Conservation (phyloP, 2,888 invertebrate species). For the Athalia circularis region DNA sequence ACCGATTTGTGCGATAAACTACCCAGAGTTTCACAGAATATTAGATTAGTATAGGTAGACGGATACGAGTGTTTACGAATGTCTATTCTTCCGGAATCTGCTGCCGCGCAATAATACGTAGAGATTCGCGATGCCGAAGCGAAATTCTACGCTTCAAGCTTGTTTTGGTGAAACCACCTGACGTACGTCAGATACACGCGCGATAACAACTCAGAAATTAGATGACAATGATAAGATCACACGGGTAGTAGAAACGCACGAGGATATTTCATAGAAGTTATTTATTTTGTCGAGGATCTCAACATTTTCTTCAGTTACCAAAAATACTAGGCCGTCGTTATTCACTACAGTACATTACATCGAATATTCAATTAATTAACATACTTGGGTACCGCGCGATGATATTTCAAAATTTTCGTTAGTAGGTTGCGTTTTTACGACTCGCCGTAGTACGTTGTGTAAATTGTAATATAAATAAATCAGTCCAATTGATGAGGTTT, state of each 20-base stretch:
- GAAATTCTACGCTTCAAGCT: background rate
- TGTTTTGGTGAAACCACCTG: background rate
- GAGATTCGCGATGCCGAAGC: background rate
- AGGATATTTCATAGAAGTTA: background rate
- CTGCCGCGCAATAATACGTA: background rate
- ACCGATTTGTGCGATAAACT: background rate
- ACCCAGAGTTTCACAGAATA: background rate
- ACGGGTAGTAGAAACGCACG: slow-evolving; percentile 1
- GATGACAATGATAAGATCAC: background rate
- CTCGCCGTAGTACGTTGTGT: too few relatives aligned
- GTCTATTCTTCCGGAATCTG: background rate
- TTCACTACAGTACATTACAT: too few relatives aligned
- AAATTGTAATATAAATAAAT: too few relatives aligned
- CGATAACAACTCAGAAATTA: slow-evolving; percentile 12
- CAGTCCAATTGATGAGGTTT: too few relatives aligned
- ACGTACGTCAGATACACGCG: slow-evolving; percentile 10
- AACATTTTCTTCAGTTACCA: too few relatives aligned
- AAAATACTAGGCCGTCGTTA: too few relatives aligned
- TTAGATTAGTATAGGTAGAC: background rate
- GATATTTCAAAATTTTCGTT: too few relatives aligned
- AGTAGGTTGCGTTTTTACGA: too few relatives aligned
- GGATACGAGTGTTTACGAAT: background rate
- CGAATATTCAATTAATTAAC: too few relatives aligned
- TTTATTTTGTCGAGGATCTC: too few relatives aligned
- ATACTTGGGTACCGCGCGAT: too few relatives aligned